A percentile compares a stretch with the other conserved stretches of the same genome.
Evolutionary conservation across 2,113 vertebrate species (phyloP).

Genomic region (Peromyscus maniculatus): DNA sequence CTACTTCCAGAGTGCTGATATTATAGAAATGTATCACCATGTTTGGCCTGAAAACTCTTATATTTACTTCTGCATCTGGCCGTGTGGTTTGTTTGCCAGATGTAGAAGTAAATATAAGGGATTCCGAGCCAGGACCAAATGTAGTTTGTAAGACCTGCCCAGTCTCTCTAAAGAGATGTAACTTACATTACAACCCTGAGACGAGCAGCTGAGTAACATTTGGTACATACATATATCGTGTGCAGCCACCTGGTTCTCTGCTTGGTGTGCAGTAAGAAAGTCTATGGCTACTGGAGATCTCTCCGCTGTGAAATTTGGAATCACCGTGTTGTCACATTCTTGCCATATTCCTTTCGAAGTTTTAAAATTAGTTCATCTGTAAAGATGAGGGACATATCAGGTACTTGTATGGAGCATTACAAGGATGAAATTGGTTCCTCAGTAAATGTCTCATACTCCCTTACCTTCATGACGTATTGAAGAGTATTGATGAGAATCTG

Average conservation of each 20-base stretch:
- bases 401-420: background rate
- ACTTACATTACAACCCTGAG: background rate
- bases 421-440: background rate
- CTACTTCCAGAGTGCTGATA: background rate
- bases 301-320: background rate
- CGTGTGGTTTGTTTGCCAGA: background rate
- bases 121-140: background rate
- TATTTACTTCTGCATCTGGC: background rate
- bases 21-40: background rate
- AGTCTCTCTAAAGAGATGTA: constrained; percentile 13
- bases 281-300: background rate
- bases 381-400: background rate
- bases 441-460: background rate
- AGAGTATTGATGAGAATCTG: background rate
- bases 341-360: background rate
- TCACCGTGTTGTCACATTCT: background rate
- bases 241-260: background rate
- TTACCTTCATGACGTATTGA: background rate
- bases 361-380: constrained; percentile 13
- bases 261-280: background rate
- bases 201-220: background rate
- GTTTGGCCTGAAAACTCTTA: background rate
- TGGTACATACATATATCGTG: background rate
- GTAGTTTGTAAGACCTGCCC: background rate
- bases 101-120: background rate